Base-by-base conservation (phyloP, 2,797 vertebrate species). In the Eutrigla gurnardus region DNA sequence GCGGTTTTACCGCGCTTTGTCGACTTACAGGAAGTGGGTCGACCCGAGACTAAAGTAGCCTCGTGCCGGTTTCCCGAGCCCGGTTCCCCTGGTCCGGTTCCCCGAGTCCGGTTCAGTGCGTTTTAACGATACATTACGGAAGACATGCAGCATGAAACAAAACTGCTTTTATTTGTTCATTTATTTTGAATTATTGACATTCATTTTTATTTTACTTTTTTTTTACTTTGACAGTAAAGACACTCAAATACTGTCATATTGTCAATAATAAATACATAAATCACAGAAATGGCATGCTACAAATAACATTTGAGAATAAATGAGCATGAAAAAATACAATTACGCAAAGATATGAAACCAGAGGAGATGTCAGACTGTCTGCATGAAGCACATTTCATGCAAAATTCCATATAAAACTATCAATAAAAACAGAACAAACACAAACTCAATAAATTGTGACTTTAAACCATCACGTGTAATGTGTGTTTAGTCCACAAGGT, bases 401-500 rank as follows among this genome's bases (percentile, higher is more conserved):
- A 61, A 17, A 7, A 45, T 9, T 63, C 25, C n/a, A 40, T 3
- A 15, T 8, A 17, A 40, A 15, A 33, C 12, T 12, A 8, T 43
- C 4, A 10, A 17, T 33, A 7, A 60, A 25, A 25, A 5, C 50
- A 52, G 15, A 37, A 17, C 5, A 49, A 50, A 64, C 6, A 46
- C 14, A 62, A 32, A 53, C 32, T 7, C 45, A 4, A 9, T 25
- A n/a, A 52, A 11, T 6, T 5, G 36, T 10, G 7, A 7, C 10
- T 33, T 64, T 17, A 12, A 7, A 54, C 3, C 12, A 8, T 15
- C 6, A 17, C 8, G 3, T 68, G 47, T 25, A 50, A 59, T 61
- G 4, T 0, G 35, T 4, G 3, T 4, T 9, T 2, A 6, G 0
- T 64, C 84, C 92, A 90, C 83, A 70, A 80, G 89, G 81, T 82